Conservation (phyloP, 2,797 vertebrate genomes). For the Podarcis siculus region DNA sequence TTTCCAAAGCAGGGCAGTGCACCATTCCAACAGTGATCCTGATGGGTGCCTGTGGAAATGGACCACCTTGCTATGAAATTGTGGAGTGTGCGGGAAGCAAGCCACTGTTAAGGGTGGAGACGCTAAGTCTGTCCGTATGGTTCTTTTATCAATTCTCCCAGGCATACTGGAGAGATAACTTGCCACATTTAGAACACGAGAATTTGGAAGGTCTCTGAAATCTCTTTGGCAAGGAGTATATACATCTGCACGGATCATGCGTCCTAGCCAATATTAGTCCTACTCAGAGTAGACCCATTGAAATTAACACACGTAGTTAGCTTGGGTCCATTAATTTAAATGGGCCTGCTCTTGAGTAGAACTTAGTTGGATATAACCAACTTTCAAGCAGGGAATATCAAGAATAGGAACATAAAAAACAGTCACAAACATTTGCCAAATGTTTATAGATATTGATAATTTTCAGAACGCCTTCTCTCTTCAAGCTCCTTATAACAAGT, state of each 20-base stretch:
- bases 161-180: background rate
- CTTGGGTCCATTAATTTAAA: too few species aligned
- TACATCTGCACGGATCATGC: background rate
- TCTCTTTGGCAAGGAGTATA: background rate
- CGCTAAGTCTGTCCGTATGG: slow-evolving; percentile 48
- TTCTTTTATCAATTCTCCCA: slow-evolving; percentile 48
- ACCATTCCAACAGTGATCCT: background rate
- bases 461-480: background rate
- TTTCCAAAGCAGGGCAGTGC: background rate
- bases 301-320: too few species aligned
- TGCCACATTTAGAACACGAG: background rate
- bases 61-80: slow-evolving; percentile 19
- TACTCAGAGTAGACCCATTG: too few species aligned
- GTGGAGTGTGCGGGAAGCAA: rapidly evolving
- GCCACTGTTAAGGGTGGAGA: slow-evolving; percentile 35
- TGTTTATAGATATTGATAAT: too few species aligned
- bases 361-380: background rate
- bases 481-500: background rate
- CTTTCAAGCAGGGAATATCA: background rate
- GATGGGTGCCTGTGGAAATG: background rate
- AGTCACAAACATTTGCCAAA: too few species aligned
- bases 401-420: background rate
- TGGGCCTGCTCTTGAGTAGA: too few species aligned
- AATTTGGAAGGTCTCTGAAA: background rate
- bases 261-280: too few species aligned